Base-by-base conservation (phyloP, 2,797 vertebrate genomes). In the Heliangelus exortis region DNA sequence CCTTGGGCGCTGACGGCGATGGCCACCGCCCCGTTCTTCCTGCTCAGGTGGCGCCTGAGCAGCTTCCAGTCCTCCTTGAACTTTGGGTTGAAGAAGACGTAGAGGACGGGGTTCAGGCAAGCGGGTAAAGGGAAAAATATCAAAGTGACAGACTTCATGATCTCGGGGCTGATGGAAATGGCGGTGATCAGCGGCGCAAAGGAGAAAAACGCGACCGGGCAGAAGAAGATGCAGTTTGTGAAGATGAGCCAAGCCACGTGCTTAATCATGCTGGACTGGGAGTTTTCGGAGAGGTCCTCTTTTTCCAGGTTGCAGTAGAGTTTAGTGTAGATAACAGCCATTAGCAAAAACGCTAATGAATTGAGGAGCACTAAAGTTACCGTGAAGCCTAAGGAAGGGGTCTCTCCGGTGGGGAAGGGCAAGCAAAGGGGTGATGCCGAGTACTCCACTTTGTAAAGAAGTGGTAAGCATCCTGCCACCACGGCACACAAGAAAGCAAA, bases 181-280 rank as follows among this genome's bases (percentile, higher is more conserved):
- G 98, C 98, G 0, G 99, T 99, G 96, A 99, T 97, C 69, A 99
- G 88, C 0, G 99, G 99, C 7, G 99, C 98, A 23, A 99, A 99
- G 1, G 99, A 99, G 97, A 99, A 99, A 17, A 99, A 99, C 0
- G 99, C 99, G 54, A 99, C 99, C 0, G 99, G 99, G 96, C 99
- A 99, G 98, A 99, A 99, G 88, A 99, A 99, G 97, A 99, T 99
- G 97, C 99, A 99, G 95, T 99, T 99, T 71, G 99, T 99, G 97
- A 99, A 99, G 97, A 99, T 99, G 8, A 99, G 98, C 99, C 99
- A 99, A 74, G 99, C 99, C 0, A 99, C 98, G 6, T 99, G 99
- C 76, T 99, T 98, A 82, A 99, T 98, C 51, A 98, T 98, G 34
- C 98, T 98, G 4, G 99, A 98, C 92, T 99, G 98, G 2, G 98